Base-by-base conservation (phyloP, 2,113 vertebrate genomes). In the Corynorhinus townsendii region DNA sequence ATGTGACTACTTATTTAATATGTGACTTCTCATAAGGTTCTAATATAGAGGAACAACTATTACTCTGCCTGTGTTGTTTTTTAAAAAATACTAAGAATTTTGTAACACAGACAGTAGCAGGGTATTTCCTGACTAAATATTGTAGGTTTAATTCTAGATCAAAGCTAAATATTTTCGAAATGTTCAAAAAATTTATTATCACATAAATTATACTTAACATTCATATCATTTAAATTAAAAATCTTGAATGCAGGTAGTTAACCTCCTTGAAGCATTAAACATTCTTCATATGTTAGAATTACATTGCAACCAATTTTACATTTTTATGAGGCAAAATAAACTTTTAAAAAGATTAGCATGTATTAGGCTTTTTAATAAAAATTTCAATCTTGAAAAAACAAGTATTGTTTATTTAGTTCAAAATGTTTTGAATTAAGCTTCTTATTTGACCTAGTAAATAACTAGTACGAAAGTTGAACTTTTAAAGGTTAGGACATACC, bases 231-330 rank as follows among this genome's bases (percentile, higher is more conserved):
- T 82, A 92, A 69, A 59, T 54, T 59, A 93, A 93, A 86, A 56
- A 20, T 73, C 68, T 89, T 73, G 20, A 81, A 52, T 83, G 11
- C 12, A 75, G 12, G 69, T 90, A 30, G 72, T 97, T 98, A 96
- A 96, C 62, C 71, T 97, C 66, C 93, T 96, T 88, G 54, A 96
- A 97, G 14, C 15, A 77, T 89, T 93, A 54, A 90, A 92, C 75
- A 95, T 96, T 95, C 96, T 97, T 96, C 95, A 90, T 96, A 91
- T 97, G 59, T 96, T 93, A 77, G 38, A 97, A 83, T 54, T 52
- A 86, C 52, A 96, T 97, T 95, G 72, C 80, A 82, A 96, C 73
- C 76, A 94, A 85, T 24, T 96, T 95, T 90, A 85, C 59, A 8
- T 93, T 72, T 88, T 96, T 47, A 56, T 80, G 59, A 96, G 15